Evolutionary conservation across 2,113 vertebrate genomes (phyloP).

Genomic region (Connochaetes taurinus): DNA sequence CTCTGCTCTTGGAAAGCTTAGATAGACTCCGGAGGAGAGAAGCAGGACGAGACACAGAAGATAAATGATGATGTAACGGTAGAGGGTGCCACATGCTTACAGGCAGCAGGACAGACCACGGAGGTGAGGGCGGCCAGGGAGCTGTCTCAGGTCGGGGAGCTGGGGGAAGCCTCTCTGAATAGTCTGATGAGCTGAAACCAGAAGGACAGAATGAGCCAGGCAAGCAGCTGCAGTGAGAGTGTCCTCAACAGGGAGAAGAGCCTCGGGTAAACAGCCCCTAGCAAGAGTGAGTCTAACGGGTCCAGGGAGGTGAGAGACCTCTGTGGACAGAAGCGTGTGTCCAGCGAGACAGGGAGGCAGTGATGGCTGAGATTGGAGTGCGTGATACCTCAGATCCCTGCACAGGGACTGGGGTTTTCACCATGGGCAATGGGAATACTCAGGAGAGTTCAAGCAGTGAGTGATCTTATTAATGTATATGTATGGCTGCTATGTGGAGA

Average conservation of each 20-base stretch:
- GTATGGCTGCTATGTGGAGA: background rate
- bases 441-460: background rate
- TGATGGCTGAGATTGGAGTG: fast-evolving
- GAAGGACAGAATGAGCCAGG: background rate
- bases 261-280: background rate
- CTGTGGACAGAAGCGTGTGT: background rate
- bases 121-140: background rate
- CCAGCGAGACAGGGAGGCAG: background rate
- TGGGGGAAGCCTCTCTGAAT: background rate
- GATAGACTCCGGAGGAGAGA: background rate
- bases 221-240: background rate
- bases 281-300: too few species aligned
- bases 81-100: background rate
- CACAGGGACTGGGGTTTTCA: background rate
- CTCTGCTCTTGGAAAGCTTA: background rate
- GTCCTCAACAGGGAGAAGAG: background rate
- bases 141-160: background rate
- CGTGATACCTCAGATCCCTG: background rate
- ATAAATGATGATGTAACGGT: too few species aligned
- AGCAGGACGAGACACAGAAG: background rate
- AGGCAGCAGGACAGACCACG: background rate
- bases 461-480: too few species aligned
- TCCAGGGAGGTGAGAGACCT: background rate
- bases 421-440: background rate
- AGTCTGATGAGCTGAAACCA: background rate